These are phyloP conservation scores for Champsocephalus esox DNA, from an alignment of 2,797 vertebrate species.

Conservation along the genomic window DNA sequence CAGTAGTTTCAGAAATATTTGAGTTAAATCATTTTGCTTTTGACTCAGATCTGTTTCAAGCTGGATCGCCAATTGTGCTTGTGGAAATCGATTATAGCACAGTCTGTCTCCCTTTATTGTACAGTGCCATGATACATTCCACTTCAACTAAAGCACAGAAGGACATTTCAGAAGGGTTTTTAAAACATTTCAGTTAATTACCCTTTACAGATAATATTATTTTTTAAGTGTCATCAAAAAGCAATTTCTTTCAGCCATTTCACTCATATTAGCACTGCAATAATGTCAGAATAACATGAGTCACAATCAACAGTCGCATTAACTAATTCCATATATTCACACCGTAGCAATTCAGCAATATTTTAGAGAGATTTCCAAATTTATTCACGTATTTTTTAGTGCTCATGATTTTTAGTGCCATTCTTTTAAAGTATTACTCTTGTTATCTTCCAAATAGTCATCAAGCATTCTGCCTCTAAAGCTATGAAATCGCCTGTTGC, in stretches of 20 bases:
- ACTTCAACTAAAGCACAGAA: constrained; percentile 80
- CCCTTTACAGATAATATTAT: constrained; percentile 25
- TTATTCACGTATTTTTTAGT: constrained; percentile 51
- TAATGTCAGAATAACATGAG: constrained; percentile 67
- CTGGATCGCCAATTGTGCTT: constrained; percentile 67
- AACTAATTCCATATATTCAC: constrained; percentile 49
- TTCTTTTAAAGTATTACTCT: constrained; percentile 48
- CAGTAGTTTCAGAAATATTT: constrained; percentile 52
- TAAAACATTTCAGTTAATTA: constrained; percentile 49
- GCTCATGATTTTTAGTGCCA: constrained; percentile 53
- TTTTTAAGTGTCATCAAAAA: constrained; percentile 46
- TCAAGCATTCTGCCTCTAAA: constrained; percentile 69
- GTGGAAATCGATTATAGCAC: constrained; percentile 73
- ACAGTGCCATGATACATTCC: constrained; percentile 84
- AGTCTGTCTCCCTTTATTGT: constrained; percentile 80
- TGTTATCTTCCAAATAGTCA: constrained; percentile 68
- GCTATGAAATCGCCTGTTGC: constrained; percentile 72
- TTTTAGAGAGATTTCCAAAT: constrained; percentile 49
- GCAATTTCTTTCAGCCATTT: constrained; percentile 53
- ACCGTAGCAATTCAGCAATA: constrained; percentile 80
- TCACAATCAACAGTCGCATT: constrained; percentile 47
- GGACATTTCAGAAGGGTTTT: constrained; percentile 59
- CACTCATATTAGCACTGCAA: constrained; percentile 74
- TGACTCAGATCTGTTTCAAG: constrained; percentile 51
- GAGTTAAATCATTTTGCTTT: constrained; percentile 51